Evolutionary conservation across 1,140 invertebrate species (phyloP), one percentile per base, ranked within the genome.

Genomic region (Phocides pigmalion): DNA sequence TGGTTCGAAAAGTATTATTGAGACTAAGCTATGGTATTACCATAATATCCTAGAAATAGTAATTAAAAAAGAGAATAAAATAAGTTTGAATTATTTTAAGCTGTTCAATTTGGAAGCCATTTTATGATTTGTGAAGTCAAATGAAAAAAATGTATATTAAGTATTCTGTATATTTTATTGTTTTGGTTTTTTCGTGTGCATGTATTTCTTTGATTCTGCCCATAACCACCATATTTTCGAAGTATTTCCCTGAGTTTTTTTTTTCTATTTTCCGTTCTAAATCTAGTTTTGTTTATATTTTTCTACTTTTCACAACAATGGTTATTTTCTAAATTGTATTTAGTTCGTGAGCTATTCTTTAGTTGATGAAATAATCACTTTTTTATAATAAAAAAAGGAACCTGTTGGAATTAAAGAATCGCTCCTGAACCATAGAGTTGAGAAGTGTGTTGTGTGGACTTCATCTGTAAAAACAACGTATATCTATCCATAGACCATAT

Each of bases 221-320:
- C 73, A 62, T 79, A 82, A 82, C 78, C 72, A 81, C 79, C 70
- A 79, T 79, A 77, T 77, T 79, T 69, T 63, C 64, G 14, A 37
- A n/a, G n/a, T 47, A 58, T 59, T 58, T 47, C 14, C 56, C 56
- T 32, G 22, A 32, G 41, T 46, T 44, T 35, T 35, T 50, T 20
- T 50, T 39, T 54, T 54, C 37, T 44, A 14, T 19, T 46, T 59
- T 59, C 41, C 41, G 16, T 32, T 17, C 22, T 58, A 9, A n/a
- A 17, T 44, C 19, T 16, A 32, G 47, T 9, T 50, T 25, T 14
- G 47, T 59, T 16, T 19, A 1, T n/a, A 12, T 59, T 59, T 59
- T 32, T 15, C 46, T 9, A 46, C 2, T 46, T 16, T 25, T 46
- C 54, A 19, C 14, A 32, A 16, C 14, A 28, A 16, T 42, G 11